Base-by-base conservation (phyloP, 1,140 invertebrate genomes). In the Drosophila truncata region DNA sequence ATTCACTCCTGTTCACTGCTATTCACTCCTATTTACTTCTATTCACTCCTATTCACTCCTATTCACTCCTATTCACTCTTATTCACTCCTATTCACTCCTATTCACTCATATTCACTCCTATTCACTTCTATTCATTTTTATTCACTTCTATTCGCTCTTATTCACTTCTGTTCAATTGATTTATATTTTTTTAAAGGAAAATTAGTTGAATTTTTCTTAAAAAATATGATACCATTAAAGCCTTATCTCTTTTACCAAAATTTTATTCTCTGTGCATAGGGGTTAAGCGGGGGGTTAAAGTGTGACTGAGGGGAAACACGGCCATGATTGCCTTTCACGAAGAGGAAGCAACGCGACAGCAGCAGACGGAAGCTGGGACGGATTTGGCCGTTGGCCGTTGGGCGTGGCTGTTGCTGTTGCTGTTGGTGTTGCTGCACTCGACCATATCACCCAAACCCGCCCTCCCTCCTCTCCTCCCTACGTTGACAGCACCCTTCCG, bases 311-410 rank as follows among this genome's bases (percentile, higher is more conserved):
- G 63, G 31, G 20, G 25, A 57, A 42, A 72, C 37, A 62, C 61
- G 35, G 60, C 62, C 77, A 65, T 87, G 82, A 86, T 86, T 82
- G 83, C 76, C 83, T 60, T 73, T 72, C 70, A 69, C 41, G 25
- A 35, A 71, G 52, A 71, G 54, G 69, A 72, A 59, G 66, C 54
- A 20, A 41, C 31, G 27, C 71, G 72, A 59, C 72, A 76, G 73
- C 54, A 33, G 23, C 66, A 58, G 55, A 50, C 67, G 70, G 70
- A 73, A 60, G 70, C 41, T 55, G 50, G 20, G 13, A 25, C 66
- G 44, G 65, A 71, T 65, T 50, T 50, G 64, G 41, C 50, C 49
- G 52, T 16, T 49, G 41, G 47, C n/a, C 58, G 31, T 14, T 58
- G 54, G 69, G 67, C 67, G 63, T 54, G 67, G 49, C 39, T 41